Percentiles rank a stretch among this genome's conserved stretches.
Evolutionary conservation across 2,888 invertebrate genomes (phyloP).

Genomic region (Eristalis intricaria): DNA sequence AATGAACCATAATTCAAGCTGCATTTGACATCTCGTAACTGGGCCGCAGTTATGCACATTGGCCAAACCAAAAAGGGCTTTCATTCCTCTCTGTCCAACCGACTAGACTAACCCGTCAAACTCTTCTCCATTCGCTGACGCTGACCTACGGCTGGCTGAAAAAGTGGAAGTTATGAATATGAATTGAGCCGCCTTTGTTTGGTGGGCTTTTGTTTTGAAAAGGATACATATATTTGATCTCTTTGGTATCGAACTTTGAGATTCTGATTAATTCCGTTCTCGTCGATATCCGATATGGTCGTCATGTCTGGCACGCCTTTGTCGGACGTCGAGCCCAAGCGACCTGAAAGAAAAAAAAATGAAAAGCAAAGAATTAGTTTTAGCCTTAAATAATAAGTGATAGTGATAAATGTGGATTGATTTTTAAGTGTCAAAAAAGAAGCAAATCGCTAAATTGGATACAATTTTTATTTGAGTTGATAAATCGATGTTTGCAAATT

Average conservation of each 20-base stretch:
- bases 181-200: slow-evolving; percentile 10
- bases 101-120: not conserved
- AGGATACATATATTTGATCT: slow-evolving; percentile 96
- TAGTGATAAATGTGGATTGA: not conserved
- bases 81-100: not conserved
- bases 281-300: slow-evolving; percentile 93
- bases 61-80: not conserved
- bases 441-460: too few species aligned
- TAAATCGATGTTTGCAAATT: too few species aligned
- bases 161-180: not conserved
- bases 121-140: not conserved
- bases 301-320: slow-evolving; percentile 96
- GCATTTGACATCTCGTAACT: slow-evolving; percentile 37
- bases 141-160: not conserved
- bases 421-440: too few species aligned
- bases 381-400: not conserved
- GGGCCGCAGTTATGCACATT: slow-evolving; percentile 4
- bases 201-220: slow-evolving; percentile 79
- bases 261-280: slow-evolving; percentile 93
- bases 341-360: slow-evolving; percentile 73
- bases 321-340: slow-evolving; percentile 80
- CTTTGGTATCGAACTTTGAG: slow-evolving; percentile 90
- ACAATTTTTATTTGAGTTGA: too few species aligned
- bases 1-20: slow-evolving; percentile 39
- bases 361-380: slow-evolving; percentile 5